These are phyloP conservation scores for Zygaena filipendulae DNA, from an alignment of 2,888 invertebrate species.

Conservation along the genomic window DNA sequence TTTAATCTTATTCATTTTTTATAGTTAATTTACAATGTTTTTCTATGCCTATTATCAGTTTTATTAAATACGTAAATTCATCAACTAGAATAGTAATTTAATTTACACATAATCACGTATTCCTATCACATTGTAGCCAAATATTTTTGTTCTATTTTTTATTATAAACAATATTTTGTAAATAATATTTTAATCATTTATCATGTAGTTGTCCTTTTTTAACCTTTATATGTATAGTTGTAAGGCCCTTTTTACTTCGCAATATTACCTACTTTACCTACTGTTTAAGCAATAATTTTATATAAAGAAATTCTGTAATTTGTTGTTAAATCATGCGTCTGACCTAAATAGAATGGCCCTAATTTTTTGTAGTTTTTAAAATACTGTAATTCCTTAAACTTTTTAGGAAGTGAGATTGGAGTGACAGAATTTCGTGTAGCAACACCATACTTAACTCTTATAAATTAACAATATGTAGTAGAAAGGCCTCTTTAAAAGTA, in stretches of 20 bases:
- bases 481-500: constrained; percentile 29
- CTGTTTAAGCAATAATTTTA: constrained; percentile 61
- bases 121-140: constrained; percentile 64
- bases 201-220: constrained; percentile 57
- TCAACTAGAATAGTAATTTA: constrained; percentile 33
- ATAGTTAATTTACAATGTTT: constrained; percentile 34
- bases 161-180: constrained; percentile 54
- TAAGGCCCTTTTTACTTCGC: constrained; percentile 60
- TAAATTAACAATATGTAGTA: constrained; percentile 15
- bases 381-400: too few relatives aligned
- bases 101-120: constrained; percentile 44
- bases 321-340: too few relatives aligned
- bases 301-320: too few relatives aligned
- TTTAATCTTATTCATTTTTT: constrained; percentile 26
- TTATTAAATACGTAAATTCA: too few relatives aligned
- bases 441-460: constrained; percentile 16
- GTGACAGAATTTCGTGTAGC: constrained; percentile 31
- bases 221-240: too few relatives aligned
- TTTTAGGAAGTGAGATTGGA: too few relatives aligned
- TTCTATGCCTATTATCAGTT: too few relatives aligned
- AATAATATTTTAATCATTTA: constrained; percentile 59
- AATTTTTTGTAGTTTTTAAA: too few relatives aligned
- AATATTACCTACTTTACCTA: constrained; percentile 60
- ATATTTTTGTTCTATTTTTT: constrained; percentile 53
- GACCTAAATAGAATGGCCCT: too few relatives aligned